Base-by-base conservation (phyloP, 2,797 vertebrate species). In the Odontamblyopus rebecca region DNA sequence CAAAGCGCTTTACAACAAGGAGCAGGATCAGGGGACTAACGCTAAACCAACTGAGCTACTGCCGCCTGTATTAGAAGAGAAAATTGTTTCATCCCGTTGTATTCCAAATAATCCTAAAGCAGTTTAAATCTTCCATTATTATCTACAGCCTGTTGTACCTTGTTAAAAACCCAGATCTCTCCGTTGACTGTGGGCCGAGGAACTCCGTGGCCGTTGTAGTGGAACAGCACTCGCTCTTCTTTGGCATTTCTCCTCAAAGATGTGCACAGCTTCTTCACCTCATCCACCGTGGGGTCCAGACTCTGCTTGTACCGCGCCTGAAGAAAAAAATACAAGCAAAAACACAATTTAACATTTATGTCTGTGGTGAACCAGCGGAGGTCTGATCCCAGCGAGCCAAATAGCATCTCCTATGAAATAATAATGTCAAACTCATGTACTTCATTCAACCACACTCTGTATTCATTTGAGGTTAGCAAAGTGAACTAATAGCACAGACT, bases 101-200 rank as follows among this genome's bases (percentile, higher is more conserved):
- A 44, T 9, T 41, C 2, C 11, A 41, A 41, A 41, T 44, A 44
- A 44, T 13, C 41, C 12, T 48, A 48, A 48, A 4, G 44, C 44
- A 48, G 44, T 48, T 48, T 48, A 48, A 48, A 48, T 48, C 44
- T 48, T 48, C 44, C 44, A 48, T n/a, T 54, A n/a, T n/a, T 19
- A 53, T 59, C 23, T 44, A 44, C 41, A 44, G 16, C 5, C 11
- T 6, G 23, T 65, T 29, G 0, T 81, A 99, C 98, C 96, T 99
- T 99, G 75, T 99, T 99, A 86, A 99, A 99, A 84, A 99, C 98
- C 97, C 98, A 99, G 91, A 99, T 98, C 92, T 99, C 98, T 0
- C 98, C 97, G 0, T 99, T 99, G 69, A 98, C 96, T 0, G 98
- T 99, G 41, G 98, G 98, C 70, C 98, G 91, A n/a, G 98, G 98